Conservation (phyloP, 2,797 vertebrate genomes). For the Hippoglossus hippoglossus region DNA sequence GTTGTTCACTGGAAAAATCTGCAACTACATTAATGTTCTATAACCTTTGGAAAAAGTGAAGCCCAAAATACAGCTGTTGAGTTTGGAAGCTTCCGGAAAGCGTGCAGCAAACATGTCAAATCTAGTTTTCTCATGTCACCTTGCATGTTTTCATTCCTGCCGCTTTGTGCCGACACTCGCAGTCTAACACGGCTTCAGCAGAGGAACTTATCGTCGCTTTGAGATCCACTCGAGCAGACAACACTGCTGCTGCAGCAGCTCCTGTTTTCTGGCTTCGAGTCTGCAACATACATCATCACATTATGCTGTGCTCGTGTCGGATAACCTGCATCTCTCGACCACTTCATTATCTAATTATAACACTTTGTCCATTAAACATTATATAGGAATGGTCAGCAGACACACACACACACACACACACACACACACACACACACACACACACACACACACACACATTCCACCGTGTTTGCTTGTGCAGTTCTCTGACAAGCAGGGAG, state of each 20-base stretch:
- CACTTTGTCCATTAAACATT: neutral
- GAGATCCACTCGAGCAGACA: neutral
- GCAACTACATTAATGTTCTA: no score
- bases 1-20: no score
- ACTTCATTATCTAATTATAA: slow-evolving; percentile 32
- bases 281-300: no score
- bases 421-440: no score
- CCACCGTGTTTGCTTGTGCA: slow-evolving; percentile 18
- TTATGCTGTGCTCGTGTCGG: slow-evolving; percentile 5
- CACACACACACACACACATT: neutral
- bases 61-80: no score
- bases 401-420: no score
- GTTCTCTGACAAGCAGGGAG: slow-evolving; percentile 30
- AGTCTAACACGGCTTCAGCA: neutral
- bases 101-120: neutral
- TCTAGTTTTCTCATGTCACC: neutral
- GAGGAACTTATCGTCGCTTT: neutral
- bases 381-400: neutral
- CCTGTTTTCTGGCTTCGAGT: neutral
- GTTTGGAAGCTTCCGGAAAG: neutral
- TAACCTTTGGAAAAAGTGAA: no score
- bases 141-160: neutral
- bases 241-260: no score
- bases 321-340: neutral
- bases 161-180: neutral